phyloP scores from a whole-genome alignment of 2,888 invertebrate genomes.

The Philonicus albiceps region DNA sequence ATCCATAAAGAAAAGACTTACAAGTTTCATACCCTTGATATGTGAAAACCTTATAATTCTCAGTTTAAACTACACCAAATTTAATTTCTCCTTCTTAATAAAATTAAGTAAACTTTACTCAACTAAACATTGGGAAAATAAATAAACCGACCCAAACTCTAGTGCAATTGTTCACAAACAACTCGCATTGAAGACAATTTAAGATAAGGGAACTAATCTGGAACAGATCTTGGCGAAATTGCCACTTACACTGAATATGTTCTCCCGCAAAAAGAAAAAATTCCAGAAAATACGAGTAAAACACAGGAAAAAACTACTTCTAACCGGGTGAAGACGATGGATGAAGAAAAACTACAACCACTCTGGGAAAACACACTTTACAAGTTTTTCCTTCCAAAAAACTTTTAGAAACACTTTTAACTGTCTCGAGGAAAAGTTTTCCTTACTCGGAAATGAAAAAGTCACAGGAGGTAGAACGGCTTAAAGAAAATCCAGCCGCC shows the following conservation, averaged over 20 bases:
- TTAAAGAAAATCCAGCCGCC: conserved; percentile 5
- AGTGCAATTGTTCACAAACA: neutral
- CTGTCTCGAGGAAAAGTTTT: neutral
- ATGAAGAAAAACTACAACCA: neutral
- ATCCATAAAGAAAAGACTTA: neutral
- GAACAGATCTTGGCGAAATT: neutral
- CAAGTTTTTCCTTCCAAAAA: neutral
- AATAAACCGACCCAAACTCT: neutral
- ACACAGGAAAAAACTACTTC: neutral
- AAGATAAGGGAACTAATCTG: neutral
- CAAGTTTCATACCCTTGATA: neutral
- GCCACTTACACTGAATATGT: neutral
- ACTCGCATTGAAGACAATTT: neutral
- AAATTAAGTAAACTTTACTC: neutral
- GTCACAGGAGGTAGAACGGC: neutral
- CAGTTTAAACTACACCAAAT: neutral
- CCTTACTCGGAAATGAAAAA: neutral
- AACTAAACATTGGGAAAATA: neutral
- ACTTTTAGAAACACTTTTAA: neutral
- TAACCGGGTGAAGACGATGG: neutral
- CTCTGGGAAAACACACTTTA: neutral
- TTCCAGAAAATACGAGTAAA: neutral
- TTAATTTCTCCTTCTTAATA: neutral
- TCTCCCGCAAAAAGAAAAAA: neutral
- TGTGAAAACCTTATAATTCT: neutral